These are phyloP conservation scores for Macrocentrus cingulum DNA, from an alignment of 1,140 invertebrate genomes.

Conservation along the genomic window DNA sequence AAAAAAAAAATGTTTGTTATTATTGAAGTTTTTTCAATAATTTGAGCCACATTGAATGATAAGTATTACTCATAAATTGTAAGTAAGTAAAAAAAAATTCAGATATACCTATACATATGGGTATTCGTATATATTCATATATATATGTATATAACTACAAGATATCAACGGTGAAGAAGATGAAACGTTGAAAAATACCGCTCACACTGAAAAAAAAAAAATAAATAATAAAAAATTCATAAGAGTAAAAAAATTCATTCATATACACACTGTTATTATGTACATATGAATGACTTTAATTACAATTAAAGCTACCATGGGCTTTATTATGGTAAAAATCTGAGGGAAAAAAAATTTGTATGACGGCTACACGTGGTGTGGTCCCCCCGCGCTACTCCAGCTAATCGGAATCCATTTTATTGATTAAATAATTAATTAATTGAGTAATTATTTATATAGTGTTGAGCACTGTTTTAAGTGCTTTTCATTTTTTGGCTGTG, in stretches of 20 bases:
- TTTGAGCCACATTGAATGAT: slow-evolving; percentile 34
- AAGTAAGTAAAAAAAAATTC: slow-evolving; percentile 34
- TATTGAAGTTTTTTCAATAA: slow-evolving; percentile 37
- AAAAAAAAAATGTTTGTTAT: slow-evolving; percentile 36
- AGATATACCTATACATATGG: slow-evolving; percentile 35
- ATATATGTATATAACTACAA: slow-evolving; percentile 27
- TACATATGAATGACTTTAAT: slow-evolving; percentile 38
- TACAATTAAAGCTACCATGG: slow-evolving; percentile 38
- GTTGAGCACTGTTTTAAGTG: slow-evolving; percentile 58
- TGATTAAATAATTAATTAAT: slow-evolving; percentile 44
- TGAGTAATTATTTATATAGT: slow-evolving; percentile 45
- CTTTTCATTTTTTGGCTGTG: slow-evolving; percentile 56
- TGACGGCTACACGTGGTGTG: slow-evolving; percentile 34
- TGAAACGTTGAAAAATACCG: slow-evolving; percentile 31
- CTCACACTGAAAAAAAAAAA: slow-evolving; percentile 27
- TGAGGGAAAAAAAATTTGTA: slow-evolving; percentile 32
- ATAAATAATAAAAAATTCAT: slow-evolving; percentile 15
- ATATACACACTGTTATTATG: slow-evolving; percentile 27
- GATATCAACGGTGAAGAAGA: slow-evolving; percentile 20
- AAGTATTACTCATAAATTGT: slow-evolving; percentile 31
- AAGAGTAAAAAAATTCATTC: slow-evolving; percentile 25
- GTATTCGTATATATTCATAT: slow-evolving; percentile 36
- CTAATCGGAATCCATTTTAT: slow-evolving; percentile 43
- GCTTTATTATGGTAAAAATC: slow-evolving; percentile 24
- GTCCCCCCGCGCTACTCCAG: slow-evolving; percentile 41